Conservation (phyloP, 2,888 invertebrate species). For the Lucinisca nassula region DNA sequence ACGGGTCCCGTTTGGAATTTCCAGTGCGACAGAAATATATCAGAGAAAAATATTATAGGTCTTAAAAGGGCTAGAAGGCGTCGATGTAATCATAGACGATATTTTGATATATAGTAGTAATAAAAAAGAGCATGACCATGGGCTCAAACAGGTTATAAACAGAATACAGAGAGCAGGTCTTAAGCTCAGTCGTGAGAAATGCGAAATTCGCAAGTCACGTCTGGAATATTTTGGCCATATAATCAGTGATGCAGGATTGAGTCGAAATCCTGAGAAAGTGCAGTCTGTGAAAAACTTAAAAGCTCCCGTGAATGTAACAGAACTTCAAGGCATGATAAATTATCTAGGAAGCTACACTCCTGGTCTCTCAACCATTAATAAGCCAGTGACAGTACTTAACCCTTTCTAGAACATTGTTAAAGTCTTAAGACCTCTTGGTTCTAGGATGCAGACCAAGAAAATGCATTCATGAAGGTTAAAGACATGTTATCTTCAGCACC, state of each 20-base stretch:
- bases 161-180: slow-evolving; percentile 37
- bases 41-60: slow-evolving; percentile 50
- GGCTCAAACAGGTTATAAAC: slow-evolving; percentile 37
- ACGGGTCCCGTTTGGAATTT: slow-evolving; percentile 59
- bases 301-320: slow-evolving; percentile 21
- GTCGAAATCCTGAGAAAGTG: slow-evolving; percentile 50
- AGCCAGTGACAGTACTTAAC: slow-evolving; percentile 67
- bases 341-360: slow-evolving; percentile 60
- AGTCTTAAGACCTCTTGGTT: no score
- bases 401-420: slow-evolving; percentile 45
- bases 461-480: slow-evolving; percentile 63
- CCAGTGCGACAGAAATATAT: slow-evolving; percentile 50
- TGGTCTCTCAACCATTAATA: slow-evolving; percentile 52
- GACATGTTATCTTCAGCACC: slow-evolving; percentile 53
- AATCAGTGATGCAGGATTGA: slow-evolving; percentile 42
- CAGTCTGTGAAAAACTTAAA: slow-evolving; percentile 37
- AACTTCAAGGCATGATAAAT: slow-evolving; percentile 67
- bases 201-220: slow-evolving; percentile 40
- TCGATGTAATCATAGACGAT: slow-evolving; percentile 61
- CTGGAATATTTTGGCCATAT: slow-evolving; percentile 63
- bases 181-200: slow-evolving; percentile 66
- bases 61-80: slow-evolving; percentile 39
- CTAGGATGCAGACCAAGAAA: slow-evolving; percentile 48
- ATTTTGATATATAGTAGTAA: slow-evolving; percentile 54
- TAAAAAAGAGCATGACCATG: slow-evolving; percentile 50